Conservation (phyloP, 1,140 invertebrate species). For the Cydia amplana region DNA sequence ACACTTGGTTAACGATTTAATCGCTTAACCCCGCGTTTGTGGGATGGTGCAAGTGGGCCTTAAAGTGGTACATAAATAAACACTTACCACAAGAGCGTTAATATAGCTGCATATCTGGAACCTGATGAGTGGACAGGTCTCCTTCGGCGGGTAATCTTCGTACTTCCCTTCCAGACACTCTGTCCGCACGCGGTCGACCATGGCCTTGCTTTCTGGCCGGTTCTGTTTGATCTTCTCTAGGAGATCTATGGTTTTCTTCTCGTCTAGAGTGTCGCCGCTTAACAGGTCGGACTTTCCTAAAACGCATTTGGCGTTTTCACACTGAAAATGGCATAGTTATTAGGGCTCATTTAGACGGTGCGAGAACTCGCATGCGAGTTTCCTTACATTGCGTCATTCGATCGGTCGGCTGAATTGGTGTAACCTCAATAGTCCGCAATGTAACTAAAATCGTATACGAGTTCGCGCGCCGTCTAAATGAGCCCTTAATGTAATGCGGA, state of each 20-base stretch:
- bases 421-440: too few relatives aligned
- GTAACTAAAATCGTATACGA: too few relatives aligned
- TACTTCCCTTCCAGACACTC: constrained; percentile 28
- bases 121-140: neutral
- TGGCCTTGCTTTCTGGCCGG: neutral
- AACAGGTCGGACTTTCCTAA: neutral
- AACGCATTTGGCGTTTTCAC: constrained; percentile 22
- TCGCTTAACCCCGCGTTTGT: too few relatives aligned
- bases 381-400: too few relatives aligned
- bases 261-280: neutral
- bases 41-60: too few relatives aligned
- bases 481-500: too few relatives aligned
- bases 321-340: neutral
- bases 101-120: constrained; percentile 22
- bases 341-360: too few relatives aligned
- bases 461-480: too few relatives aligned
- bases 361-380: too few relatives aligned
- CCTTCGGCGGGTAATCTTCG: constrained; percentile 27
- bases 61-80: neutral
- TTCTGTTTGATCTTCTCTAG: constrained; percentile 4
- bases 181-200: neutral
- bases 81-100: constrained; percentile 31
- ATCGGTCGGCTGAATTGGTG: too few relatives aligned
- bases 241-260: constrained; percentile 1
- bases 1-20: too few relatives aligned